Evolutionary conservation across 2,797 vertebrate species (phyloP).

Genomic region (Anas bahamensis): DNA sequence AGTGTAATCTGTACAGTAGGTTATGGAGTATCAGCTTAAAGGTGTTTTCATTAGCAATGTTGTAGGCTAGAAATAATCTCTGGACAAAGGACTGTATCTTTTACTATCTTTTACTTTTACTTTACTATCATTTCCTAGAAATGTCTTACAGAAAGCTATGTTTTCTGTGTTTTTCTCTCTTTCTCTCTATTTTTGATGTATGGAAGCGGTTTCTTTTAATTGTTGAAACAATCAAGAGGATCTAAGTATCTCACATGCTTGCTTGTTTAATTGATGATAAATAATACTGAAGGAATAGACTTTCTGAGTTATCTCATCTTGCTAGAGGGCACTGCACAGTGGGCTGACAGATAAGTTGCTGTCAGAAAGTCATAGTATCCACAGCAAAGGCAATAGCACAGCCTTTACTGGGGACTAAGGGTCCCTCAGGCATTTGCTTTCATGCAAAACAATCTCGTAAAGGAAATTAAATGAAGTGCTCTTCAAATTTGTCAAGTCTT

Average conservation of each 20-base stretch:
- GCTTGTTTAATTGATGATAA: not conserved
- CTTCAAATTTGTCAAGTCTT: slow-evolving; percentile 68
- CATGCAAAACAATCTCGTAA: slow-evolving; percentile 50
- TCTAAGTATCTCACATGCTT: not conserved
- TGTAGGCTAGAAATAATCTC: not conserved
- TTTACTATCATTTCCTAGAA: not conserved
- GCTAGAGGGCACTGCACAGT: not conserved
- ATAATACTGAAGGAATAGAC: not conserved
- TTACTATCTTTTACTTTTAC: too few relatives aligned
- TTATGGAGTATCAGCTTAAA: not conserved
- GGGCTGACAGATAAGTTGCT: not conserved
- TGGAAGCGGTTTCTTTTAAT: not conserved
- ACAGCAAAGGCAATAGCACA: not conserved
- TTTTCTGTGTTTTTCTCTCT: not conserved
- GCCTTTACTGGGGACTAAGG: not conserved
- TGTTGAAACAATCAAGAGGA: not conserved
- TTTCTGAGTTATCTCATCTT: not conserved
- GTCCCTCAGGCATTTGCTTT: slow-evolving; percentile 21
- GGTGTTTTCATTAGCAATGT: not conserved
- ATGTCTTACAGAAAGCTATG: not conserved
- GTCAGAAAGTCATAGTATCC: not conserved
- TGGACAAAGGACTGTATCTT: not conserved
- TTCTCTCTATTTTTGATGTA: not conserved
- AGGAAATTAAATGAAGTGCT: slow-evolving; percentile 70
- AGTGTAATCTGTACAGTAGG: not conserved